Conservation (phyloP, 2,797 vertebrate species). For the Melopsittacus undulatus region DNA sequence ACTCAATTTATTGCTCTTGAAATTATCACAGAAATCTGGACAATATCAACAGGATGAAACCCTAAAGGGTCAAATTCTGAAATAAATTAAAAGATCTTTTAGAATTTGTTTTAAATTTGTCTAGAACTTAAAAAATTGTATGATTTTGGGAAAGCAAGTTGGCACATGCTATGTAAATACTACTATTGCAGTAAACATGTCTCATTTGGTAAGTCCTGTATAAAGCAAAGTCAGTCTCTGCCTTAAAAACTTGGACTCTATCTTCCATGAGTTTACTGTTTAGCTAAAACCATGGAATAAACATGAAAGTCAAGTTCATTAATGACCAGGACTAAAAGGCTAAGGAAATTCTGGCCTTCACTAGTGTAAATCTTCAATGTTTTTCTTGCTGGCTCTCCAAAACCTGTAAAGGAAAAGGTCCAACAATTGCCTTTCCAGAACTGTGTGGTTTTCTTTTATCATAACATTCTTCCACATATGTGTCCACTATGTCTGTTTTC, state of each 20-base stretch:
- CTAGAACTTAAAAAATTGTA: neutral
- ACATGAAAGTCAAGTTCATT: neutral
- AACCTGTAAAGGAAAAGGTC: neutral
- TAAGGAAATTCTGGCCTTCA: neutral
- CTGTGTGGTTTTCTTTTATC: neutral
- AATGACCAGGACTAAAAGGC: neutral
- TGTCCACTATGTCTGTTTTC: neutral
- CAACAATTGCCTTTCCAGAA: neutral
- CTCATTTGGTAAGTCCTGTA: neutral
- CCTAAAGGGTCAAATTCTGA: neutral
- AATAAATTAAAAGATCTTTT: neutral
- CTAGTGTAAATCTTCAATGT: neutral
- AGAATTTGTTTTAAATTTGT: neutral
- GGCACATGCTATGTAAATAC: neutral
- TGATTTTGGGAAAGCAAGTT: neutral
- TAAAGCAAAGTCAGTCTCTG: neutral
- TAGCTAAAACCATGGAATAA: neutral
- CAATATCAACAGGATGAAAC: neutral
- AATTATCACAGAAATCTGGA: neutral
- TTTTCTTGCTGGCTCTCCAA: neutral
- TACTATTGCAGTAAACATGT: neutral
- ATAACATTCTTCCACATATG: neutral
- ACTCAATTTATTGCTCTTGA: neutral
- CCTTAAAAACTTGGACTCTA: neutral
- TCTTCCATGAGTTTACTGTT: neutral